Base-by-base conservation (phyloP, 2,888 invertebrate genomes). In the Habroteleia sp. region DNA sequence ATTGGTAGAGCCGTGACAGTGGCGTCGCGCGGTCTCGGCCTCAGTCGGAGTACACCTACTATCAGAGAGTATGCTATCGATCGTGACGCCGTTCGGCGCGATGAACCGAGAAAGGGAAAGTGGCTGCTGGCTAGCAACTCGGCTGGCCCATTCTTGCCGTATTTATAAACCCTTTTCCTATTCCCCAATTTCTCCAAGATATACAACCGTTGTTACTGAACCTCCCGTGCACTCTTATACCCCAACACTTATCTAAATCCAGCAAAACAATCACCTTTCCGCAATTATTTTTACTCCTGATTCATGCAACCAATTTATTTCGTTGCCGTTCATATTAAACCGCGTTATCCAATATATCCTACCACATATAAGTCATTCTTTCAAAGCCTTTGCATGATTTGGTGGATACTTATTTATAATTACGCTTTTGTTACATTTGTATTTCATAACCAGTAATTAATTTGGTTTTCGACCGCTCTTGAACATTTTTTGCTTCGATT, bases 81-180 rank as follows among this genome's bases (percentile, higher is more conserved):
- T 65, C 66, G 68, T 42, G 46, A 35, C 52, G 66, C 52, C 77
- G 82, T 81, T 83, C 73, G 78, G 78, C 78, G 80, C 81, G 76
- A 81, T 80, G 76, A 82, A 76, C 71, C 79, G 79, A 81, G 78
- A 85, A 84, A 85, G 84, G 80, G 82, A 85, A 85, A 85, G 85
- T 84, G 82, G 71, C 71, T 66, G 63, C 56, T 74, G 72, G 79
- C 76, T 78, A 78, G 66, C 76, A 79, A 76, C 77, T 78, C 69
- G 62, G 60, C 52, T 65, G 27, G 62, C 54, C 66, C 54, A 62
- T 58, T 69, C 35, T 50, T 58, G 25, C 16, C 14, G 50, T 33
- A 54, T 58, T 68, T 56, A 58, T 48, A 39, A 48, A 44, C 25
- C 39, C 29, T 23, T 42, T 46, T 50, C 63, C 33, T 39, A 41